Percentiles rank a stretch among this genome's conserved stretches.
These are phyloP conservation scores for Phasianus colchicus DNA, from an alignment of 2,113 vertebrate genomes.

Conservation along the genomic window DNA sequence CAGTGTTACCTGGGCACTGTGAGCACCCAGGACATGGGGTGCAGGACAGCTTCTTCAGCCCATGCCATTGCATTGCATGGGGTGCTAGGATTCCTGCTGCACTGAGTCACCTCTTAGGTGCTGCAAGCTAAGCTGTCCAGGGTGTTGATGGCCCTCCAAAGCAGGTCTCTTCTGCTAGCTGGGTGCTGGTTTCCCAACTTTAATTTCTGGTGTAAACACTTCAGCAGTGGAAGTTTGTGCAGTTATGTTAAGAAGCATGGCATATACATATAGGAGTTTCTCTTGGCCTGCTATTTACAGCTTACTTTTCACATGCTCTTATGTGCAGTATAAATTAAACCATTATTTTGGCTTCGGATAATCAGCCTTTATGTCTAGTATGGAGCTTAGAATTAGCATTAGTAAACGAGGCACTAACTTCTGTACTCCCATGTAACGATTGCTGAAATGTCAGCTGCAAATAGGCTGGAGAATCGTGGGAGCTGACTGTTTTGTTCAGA, in stretches of 20 bases:
- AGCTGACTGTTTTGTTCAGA: not conserved
- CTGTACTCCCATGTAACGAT: not conserved
- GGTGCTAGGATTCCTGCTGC: not conserved
- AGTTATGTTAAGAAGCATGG: not conserved
- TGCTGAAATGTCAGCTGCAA: not conserved
- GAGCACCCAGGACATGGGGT: not conserved
- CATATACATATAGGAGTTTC: not conserved
- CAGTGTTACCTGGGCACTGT: not conserved
- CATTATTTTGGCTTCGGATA: not conserved
- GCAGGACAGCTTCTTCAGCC: not conserved
- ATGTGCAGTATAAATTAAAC: not conserved
- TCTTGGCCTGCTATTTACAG: not conserved
- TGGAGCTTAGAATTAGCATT: conserved; percentile 23
- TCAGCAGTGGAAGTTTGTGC: not conserved
- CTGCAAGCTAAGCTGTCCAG: not conserved
- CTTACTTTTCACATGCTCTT: not conserved
- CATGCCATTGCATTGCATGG: not conserved
- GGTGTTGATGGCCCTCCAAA: not conserved
- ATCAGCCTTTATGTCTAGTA: not conserved
- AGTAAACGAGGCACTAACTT: not conserved
- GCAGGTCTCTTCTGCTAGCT: not conserved
- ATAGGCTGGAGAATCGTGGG: not conserved
- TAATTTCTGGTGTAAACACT: not conserved
- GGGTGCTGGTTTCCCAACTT: not conserved
- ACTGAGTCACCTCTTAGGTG: not conserved